Evolutionary conservation across 2,113 vertebrate genomes (phyloP).

Genomic region (Chunga burmeisteri): DNA sequence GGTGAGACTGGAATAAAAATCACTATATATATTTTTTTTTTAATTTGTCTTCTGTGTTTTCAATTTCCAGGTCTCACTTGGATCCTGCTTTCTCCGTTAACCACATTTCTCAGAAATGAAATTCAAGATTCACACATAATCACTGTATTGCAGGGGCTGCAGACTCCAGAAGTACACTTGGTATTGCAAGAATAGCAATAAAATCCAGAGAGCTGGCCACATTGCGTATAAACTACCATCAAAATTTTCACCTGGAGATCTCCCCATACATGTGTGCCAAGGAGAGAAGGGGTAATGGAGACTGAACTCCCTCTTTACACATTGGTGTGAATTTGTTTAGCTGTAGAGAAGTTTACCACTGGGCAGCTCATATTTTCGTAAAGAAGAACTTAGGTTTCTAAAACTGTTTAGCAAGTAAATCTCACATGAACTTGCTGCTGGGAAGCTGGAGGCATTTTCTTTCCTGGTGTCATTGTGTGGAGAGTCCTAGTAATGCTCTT

Average conservation of each 20-base stretch:
- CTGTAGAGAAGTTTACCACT: background rate
- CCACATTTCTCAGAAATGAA: background rate
- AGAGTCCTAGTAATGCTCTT: background rate
- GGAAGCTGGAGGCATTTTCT: background rate
- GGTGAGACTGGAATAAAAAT: background rate
- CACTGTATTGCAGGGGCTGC: background rate
- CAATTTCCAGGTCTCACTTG: background rate
- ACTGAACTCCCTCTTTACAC: background rate
- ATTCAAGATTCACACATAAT: background rate
- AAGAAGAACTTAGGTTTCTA: background rate
- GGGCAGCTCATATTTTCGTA: background rate
- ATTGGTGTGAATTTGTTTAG: background rate
- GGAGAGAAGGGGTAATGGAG: background rate
- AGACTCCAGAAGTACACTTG: background rate
- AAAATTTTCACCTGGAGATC: background rate
- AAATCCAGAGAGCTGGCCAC: background rate
- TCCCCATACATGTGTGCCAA: background rate
- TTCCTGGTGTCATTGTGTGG: background rate
- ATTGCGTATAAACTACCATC: background rate
- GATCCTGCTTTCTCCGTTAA: background rate
- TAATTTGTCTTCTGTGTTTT: background rate
- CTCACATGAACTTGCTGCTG: background rate
- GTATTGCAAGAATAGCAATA: background rate
- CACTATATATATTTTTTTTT: background rate
- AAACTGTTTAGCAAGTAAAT: background rate